Conservation (phyloP, 2,888 invertebrate species). For the Dioctria linearis region DNA sequence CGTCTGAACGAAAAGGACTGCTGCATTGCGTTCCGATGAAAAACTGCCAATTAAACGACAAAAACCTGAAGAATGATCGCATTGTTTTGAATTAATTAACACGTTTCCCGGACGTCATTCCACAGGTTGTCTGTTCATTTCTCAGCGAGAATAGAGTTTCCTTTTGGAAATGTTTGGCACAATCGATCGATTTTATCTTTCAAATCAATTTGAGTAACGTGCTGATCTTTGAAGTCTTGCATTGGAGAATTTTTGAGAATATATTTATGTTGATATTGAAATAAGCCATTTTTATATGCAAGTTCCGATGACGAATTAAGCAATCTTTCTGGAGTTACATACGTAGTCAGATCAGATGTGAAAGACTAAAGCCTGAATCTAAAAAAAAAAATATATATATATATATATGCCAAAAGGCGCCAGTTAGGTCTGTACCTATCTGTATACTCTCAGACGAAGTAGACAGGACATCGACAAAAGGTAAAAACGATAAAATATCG, state of each 20-base stretch:
- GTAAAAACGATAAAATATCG: conserved; percentile 57
- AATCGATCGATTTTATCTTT: conserved; percentile 34
- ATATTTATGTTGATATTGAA: neutral
- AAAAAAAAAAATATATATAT: too few species aligned
- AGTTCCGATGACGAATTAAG: neutral
- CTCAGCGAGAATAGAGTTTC: neutral
- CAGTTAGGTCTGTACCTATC: conserved; percentile 8
- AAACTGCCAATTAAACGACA: conserved; percentile 53
- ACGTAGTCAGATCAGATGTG: neutral
- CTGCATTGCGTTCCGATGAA: conserved; percentile 22
- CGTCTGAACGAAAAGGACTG: neutral
- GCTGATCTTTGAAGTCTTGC: neutral
- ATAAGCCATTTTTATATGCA: neutral
- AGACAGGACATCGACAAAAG: conserved; percentile 33
- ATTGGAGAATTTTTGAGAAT: conserved; percentile 15
- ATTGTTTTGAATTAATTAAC: conserved; percentile 54
- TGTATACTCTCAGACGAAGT: neutral
- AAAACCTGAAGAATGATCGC: conserved; percentile 49
- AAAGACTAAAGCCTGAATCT: neutral
- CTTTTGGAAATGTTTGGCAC: neutral
- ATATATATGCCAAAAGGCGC: conserved; percentile 33
- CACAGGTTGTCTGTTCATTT: neutral
- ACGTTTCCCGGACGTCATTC: conserved; percentile 40
- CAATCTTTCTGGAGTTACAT: neutral
- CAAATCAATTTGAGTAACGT: conserved; percentile 32